phyloP scores from a whole-genome alignment of 2,113 vertebrate species.

The Phodopus roborovskii region DNA sequence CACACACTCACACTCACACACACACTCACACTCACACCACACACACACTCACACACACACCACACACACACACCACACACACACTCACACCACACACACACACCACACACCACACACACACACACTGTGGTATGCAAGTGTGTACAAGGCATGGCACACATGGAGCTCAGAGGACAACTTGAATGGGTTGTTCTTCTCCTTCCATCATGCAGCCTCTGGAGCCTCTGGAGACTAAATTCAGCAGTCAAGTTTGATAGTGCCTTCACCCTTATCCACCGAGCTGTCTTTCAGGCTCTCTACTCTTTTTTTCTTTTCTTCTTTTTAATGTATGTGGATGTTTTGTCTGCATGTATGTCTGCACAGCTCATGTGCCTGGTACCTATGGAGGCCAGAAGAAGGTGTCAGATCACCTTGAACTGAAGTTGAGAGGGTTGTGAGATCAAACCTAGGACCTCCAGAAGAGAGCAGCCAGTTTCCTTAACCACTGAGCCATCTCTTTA shows the following conservation, averaged over 20 bases:
- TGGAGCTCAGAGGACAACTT: not conserved
- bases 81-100: not conserved
- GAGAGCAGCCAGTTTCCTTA: not conserved
- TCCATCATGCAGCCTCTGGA: not conserved
- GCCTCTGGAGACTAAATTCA: not conserved
- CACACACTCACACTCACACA: not conserved
- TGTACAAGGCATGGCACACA: not conserved
- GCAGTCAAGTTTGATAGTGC: not conserved
- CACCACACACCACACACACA: not conserved
- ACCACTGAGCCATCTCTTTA: not conserved
- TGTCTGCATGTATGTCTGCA: not conserved
- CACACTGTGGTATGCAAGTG: not conserved
- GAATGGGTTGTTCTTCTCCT: not conserved
- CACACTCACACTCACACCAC: too few species aligned
- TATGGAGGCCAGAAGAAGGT: not conserved
- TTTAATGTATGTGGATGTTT: not conserved
- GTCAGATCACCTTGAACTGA: not conserved
- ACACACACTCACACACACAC: not conserved
- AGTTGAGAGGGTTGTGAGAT: not conserved
- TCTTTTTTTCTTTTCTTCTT: not conserved
- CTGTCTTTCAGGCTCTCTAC: too few species aligned
- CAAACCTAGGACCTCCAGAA: not conserved
- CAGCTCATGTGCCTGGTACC: not conserved
- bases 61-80: not conserved
- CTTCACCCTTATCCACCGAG: too few species aligned